Percentiles rank a stretch among this genome's conserved stretches.
phyloP scores from a whole-genome alignment of 2,888 invertebrate species.

The Lacanobia wlatinum region DNA sequence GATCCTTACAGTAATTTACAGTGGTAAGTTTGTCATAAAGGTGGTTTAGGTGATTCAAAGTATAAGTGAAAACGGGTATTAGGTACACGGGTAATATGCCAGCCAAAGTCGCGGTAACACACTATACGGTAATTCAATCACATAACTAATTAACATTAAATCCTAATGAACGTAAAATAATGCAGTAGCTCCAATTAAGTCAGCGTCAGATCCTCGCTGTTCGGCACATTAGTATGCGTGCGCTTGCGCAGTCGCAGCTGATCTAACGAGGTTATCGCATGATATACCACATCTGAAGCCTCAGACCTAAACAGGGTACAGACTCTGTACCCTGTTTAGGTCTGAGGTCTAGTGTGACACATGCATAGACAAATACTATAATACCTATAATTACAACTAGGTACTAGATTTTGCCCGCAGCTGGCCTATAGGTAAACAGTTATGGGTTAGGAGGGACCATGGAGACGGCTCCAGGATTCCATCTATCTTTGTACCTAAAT shows the following conservation, averaged over 20 bases:
- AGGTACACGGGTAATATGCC: neutral
- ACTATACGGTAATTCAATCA: neutral
- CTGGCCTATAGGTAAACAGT: too few species aligned
- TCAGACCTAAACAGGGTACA: too few species aligned
- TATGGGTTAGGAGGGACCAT: too few species aligned
- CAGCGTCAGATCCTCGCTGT: neutral
- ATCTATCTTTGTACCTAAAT: too few species aligned
- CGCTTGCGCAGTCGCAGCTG: neutral
- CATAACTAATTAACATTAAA: neutral
- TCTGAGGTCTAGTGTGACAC: neutral
- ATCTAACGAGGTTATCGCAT: slow-evolving; percentile 1
- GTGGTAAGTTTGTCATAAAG: too few species aligned
- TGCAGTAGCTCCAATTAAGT: neutral
- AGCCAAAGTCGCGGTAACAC: neutral
- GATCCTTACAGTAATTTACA: too few species aligned
- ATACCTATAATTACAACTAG: too few species aligned
- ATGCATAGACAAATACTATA: too few species aligned
- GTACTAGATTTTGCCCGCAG: too few species aligned
- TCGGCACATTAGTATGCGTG: neutral
- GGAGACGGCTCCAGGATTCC: too few species aligned
- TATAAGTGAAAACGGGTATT: neutral
- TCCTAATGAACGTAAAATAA: slow-evolving; percentile 1
- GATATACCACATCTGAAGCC: too few species aligned
- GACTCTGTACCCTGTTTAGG: neutral
- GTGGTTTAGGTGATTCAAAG: too few species aligned